Evolutionary conservation across 2,888 invertebrate genomes (phyloP).

Genomic region (Hydropsyche betteni): DNA sequence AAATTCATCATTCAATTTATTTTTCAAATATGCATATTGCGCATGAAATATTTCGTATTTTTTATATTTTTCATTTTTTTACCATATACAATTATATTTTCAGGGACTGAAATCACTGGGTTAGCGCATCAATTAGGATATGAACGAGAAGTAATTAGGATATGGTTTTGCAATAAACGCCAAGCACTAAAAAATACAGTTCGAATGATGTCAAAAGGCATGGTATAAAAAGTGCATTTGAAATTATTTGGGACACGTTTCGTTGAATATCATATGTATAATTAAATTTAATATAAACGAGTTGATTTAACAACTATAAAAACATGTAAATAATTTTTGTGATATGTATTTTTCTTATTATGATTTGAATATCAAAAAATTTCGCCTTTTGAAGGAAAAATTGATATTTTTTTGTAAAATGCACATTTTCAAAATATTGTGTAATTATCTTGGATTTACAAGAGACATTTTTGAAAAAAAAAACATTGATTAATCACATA

Average conservation of each 20-base stretch:
- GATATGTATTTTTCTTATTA: slow-evolving; percentile 21
- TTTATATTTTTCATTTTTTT: neutral
- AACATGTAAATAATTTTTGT: slow-evolving; percentile 37
- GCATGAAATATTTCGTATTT: neutral
- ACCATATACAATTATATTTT: slow-evolving; percentile 36
- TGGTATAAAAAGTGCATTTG: slow-evolving; percentile 69
- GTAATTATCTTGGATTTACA: neutral
- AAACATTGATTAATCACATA: too few species aligned
- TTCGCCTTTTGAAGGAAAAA: slow-evolving; percentile 23
- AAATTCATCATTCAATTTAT: slow-evolving; percentile 51
- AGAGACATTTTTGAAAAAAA: neutral
- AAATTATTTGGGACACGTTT: slow-evolving; percentile 59
- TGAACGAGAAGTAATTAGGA: slow-evolving; percentile 96
- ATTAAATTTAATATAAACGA: neutral
- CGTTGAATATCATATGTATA: too few species aligned
- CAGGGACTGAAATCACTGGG: slow-evolving; percentile 96
- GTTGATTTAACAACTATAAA: slow-evolving; percentile 40
- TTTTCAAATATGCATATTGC: neutral
- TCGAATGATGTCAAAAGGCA: slow-evolving; percentile 90
- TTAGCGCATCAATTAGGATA: slow-evolving; percentile 95
- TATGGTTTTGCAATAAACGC: slow-evolving; percentile 99
- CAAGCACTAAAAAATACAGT: slow-evolving; percentile 98
- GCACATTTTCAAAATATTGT: too few species aligned
- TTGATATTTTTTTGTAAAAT: neutral
- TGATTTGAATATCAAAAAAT: neutral